Evolutionary conservation across 1,140 invertebrate species (phyloP), one percentile per base, ranked within the genome.

Genomic region (Brachionus asplanchnoidis): DNA sequence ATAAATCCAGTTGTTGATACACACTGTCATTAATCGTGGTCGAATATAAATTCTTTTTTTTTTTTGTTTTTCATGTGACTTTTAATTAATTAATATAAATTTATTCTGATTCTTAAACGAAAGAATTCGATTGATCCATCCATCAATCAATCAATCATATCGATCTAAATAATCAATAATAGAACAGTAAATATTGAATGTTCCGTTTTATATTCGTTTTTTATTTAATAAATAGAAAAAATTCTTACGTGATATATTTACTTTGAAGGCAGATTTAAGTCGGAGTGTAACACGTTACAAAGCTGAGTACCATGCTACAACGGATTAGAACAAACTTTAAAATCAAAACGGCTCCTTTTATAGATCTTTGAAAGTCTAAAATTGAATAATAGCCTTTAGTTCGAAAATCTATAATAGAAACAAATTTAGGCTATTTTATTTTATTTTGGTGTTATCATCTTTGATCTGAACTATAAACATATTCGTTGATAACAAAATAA

Each of bases 131-230:
- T 50, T 50, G 44, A 77, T 77, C 73, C 20, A 70, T 70, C 66
- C 26, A 77, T 77, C 73, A 77, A 77, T 77, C 73, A 77, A 77
- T 77, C 68, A 73, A 73, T 73, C 68, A 73, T 73, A 73, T 73
- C 68, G 68, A 73, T 73, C 66, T 68, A 32, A 32, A 68, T 32
- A 68, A 68, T 68, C 53, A 60, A 60, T 60, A 60, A 60, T 60
- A 60, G 44, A 75, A 42, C 73, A 50, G 46, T 50, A 77, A 77
- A 77, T 50, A 77, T 77, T 77, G 42, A 77, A 23, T 77, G 20
- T 50, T 73, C 68, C 68, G 68, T 73, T 73, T 73, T 73, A 40
- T 3, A 32, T 8, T 68, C 26, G 65, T n/a, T 70, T 32, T n/a
- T 70, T 28, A n/a, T 70, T 28, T 20, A 17, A 17, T 73, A 73